Evolutionary conservation across 2,113 vertebrate genomes (phyloP), one percentile per base, ranked within the genome.

Genomic region (Illadopsis cleaveri): DNA sequence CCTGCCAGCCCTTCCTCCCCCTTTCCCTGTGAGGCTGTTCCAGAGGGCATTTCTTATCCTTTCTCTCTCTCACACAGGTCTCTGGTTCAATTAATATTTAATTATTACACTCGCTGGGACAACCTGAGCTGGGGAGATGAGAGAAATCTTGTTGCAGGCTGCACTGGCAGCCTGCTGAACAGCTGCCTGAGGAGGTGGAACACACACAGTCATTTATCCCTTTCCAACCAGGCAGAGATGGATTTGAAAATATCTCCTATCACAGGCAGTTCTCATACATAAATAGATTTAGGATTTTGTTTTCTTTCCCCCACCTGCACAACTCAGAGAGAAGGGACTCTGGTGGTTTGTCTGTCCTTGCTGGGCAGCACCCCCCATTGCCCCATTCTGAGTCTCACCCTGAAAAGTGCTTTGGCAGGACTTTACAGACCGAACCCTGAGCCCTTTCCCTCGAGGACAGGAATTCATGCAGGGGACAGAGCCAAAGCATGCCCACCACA

Each of bases 11-110:
- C 31, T 80, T 57, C 21, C 44, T 71, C 1, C 4, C 11, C 28
- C 15, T 69, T 48, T 53, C 42, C 30, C 9, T 21, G 5, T 17
- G 14, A 64, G 70, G 14, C 73, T 93, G 11, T 5, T 73, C 16
- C 64, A 81, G 24, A 25, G 8, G 83, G 35, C 21, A 11, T 22
- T 42, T 28, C 21, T 58, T 38, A 4, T 25, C n/a, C 18, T 90
- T 51, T 35, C 47, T 82, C 31, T 81, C 47, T 56, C 33, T 19
- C 87, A 19, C 44, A 12, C 9, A 44, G 45, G 35, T 64, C 47
- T 78, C 80, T 83, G 21, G 15, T 78, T 91, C 64, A 51, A 84
- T 96, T 94, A 90, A 89, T 92, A 86, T 93, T 92, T 90, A 84
- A 84, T 97, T 83, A 28, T 86, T 86, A 37, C n/a, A 30, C 51